phyloP scores from a whole-genome alignment of 2,113 vertebrate genomes.

The Sinocyclocheilus grahami region DNA sequence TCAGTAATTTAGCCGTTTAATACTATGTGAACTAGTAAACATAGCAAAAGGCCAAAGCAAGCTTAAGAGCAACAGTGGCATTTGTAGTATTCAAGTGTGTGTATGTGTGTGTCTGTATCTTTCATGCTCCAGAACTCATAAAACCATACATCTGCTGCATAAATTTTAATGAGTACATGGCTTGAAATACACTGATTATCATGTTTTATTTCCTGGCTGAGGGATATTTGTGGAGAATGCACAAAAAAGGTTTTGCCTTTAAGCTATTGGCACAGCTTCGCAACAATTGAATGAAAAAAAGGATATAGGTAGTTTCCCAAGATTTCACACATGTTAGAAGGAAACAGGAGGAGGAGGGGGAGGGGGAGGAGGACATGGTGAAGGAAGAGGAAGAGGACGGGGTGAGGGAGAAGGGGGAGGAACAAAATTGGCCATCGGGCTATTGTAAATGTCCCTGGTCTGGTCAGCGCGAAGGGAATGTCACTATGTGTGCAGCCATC shows the following conservation, averaged over 20 bases:
- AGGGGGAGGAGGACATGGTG: too few relatives aligned
- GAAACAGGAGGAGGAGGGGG: too few relatives aligned
- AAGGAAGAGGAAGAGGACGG: too few relatives aligned
- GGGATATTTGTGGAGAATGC: constrained; percentile 32
- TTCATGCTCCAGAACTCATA: constrained; percentile 44
- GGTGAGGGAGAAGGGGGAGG: too few relatives aligned
- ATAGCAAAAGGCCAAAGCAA: background rate
- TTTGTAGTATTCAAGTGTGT: background rate
- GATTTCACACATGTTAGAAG: too few relatives aligned
- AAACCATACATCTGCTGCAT: constrained; percentile 50
- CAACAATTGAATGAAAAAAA: background rate
- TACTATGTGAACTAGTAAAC: constrained; percentile 7
- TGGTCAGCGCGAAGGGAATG: too few relatives aligned
- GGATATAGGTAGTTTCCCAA: too few relatives aligned
- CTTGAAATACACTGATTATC: constrained; percentile 16
- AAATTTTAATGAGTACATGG: constrained; percentile 42
- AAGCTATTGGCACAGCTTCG: constrained; percentile 15
- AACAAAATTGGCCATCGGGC: too few relatives aligned
- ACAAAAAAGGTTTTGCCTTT: background rate
- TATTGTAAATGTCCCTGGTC: too few relatives aligned
- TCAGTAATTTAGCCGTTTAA: background rate
- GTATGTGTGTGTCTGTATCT: background rate
- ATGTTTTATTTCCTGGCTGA: constrained; percentile 37
- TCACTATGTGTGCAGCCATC: too few relatives aligned
- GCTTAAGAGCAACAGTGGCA: background rate